A percentile compares a stretch with the other conserved stretches of the same genome.
phyloP scores from a whole-genome alignment of 2,888 invertebrate species.

The Globia sparganii region DNA sequence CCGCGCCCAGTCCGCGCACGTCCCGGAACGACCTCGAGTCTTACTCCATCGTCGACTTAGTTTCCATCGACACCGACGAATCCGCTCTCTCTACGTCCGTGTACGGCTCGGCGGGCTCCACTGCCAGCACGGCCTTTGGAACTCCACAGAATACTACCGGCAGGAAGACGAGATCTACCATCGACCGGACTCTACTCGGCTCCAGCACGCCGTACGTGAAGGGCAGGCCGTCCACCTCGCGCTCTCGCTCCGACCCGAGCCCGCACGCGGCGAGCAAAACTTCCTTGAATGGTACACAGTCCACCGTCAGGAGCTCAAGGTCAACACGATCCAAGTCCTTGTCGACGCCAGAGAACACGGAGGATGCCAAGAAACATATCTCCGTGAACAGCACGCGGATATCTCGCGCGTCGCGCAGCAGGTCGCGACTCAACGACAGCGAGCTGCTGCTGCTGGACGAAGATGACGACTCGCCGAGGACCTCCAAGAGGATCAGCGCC shows the following conservation, averaged over 20 bases:
- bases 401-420: constrained; percentile 74
- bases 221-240: constrained; percentile 37
- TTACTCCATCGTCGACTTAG: constrained; percentile 84
- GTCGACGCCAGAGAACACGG: constrained; percentile 74
- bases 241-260: constrained; percentile 64
- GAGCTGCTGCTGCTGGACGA: constrained; percentile 72
- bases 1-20: too few relatives aligned
- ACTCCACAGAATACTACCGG: constrained; percentile 69
- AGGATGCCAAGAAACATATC: constrained; percentile 71
- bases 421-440: constrained; percentile 79
- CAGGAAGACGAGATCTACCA: constrained; percentile 73
- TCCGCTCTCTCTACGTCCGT: constrained; percentile 72
- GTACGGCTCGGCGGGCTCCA: constrained; percentile 77
- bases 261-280: constrained; percentile 48
- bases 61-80: constrained; percentile 78
- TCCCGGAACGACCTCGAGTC: constrained; percentile 72
- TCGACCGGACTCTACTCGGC: constrained; percentile 67
- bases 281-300: constrained; percentile 39
- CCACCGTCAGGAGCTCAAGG: constrained; percentile 50
- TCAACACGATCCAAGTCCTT: constrained; percentile 72
- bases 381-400: constrained; percentile 74
- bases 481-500: constrained; percentile 68
- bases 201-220: constrained; percentile 80
- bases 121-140: constrained; percentile 67
- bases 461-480: constrained; percentile 72